Evolutionary conservation across 2,888 invertebrate species (phyloP).

Genomic region (Diabrotica balteata): DNA sequence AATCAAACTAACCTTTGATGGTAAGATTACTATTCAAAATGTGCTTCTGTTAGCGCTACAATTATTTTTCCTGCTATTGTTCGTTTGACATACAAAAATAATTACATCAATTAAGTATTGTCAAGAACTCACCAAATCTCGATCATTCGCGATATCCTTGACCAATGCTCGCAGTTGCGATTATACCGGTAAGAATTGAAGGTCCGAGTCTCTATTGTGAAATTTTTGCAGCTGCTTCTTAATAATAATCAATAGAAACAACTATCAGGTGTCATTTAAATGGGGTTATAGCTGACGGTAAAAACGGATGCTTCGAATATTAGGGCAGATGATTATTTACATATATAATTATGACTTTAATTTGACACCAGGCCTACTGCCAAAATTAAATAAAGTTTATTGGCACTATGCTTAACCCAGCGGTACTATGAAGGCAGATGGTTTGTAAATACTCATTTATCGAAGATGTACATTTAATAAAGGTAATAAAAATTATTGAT

Average conservation of each 20-base stretch:
- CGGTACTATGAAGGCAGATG: not conserved
- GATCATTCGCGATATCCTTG: too few species aligned
- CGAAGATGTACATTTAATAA: not conserved
- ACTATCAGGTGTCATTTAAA: constrained; percentile 1
- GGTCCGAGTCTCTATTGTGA: not conserved
- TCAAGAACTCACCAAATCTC: too few species aligned
- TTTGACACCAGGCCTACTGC: constrained; percentile 5
- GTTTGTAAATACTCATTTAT: not conserved
- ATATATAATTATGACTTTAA: constrained; percentile 11
- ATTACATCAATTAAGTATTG: too few species aligned
- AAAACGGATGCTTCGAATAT: not conserved
- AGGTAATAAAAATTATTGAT: too few species aligned
- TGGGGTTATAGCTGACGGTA: not conserved
- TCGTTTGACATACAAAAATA: too few species aligned
- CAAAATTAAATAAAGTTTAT: constrained; percentile 1
- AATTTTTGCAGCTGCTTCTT: not conserved
- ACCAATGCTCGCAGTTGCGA: not conserved
- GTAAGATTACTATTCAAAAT: too few species aligned
- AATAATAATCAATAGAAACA: not conserved
- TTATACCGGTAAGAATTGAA: not conserved
- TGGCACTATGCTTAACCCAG: not conserved
- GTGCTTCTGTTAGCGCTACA: too few species aligned
- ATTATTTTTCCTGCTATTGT: too few species aligned
- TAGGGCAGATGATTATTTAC: constrained; percentile 18
- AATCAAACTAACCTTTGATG: too few species aligned